Evolutionary conservation across 2,113 vertebrate species (phyloP), one percentile per base, ranked within the genome.

Genomic region (Odocoileus virginianus): DNA sequence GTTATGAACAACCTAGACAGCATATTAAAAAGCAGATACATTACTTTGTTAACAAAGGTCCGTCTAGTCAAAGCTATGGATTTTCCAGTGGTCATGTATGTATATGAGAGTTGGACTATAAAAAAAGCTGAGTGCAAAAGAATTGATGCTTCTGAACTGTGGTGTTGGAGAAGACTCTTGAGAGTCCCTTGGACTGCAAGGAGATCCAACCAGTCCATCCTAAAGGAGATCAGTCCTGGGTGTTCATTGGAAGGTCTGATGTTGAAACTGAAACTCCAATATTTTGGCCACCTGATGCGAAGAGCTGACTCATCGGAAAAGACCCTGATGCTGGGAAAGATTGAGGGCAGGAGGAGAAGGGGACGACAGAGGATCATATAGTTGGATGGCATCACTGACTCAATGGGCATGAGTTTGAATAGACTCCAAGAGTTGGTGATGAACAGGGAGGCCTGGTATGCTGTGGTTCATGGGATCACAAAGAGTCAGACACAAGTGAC

Each of bases 51-150:
- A n/a, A 8, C 7, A 64, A 64, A n/a, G 30, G 7, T 64, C 61
- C 0, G 7, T n/a, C 14, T 64, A 64, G 30, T n/a, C 7, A n/a
- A 64, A 30, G 30, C 61, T 64, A n/a, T 64, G 33, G 30, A 33
- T 17, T 64, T 64, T 33, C 60, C 60, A 64, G 30, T 64, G 1
- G 30, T 64, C 60, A 33, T 17, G 60, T 64, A 16, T 33, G 3
- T 30, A 33, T 64, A 14, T 33, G 60, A 64, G 30, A 64, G 7
- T 64, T 64, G 60, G 60, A 64, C 60, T 64, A 33, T 64, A 33
- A 64, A 64, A 30, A 64, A 64, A 33, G 60, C 60, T 64, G 30
- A 64, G 7, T 0, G 0, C 30, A 0, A 0, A 64, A 33, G 30
- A 64, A 64, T 2, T 64, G 60, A 64, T 16, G 30, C 60, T 64